Evolutionary conservation across 2,797 vertebrate genomes (phyloP), one percentile per base, ranked within the genome.

Genomic region (Sebastes taczanowskii): DNA sequence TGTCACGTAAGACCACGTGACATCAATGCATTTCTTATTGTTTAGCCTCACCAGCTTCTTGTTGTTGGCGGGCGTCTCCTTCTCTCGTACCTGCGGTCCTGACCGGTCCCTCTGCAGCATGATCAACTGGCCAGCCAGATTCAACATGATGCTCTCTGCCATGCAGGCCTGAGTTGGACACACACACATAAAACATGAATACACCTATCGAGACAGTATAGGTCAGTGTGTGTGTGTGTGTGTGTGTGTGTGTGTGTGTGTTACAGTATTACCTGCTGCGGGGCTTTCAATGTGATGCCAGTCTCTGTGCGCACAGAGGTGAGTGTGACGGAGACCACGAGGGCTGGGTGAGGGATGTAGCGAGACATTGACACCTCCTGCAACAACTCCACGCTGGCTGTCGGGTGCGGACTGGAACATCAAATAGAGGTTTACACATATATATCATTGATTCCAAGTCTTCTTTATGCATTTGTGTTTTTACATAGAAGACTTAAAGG

Each of bases 341-440:
- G 96, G 81, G 96, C 97, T 2, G 99, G 98, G 82, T 99, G 99
- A 92, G 99, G 98, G 93, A 99, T 99, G 90, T 99, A 99, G 73
- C 97, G 98, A 38, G 98, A 99, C 99, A 99, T 99, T 6, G 98
- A 98, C 38, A 99, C 97, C 86, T 99, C 99, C 91, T 99, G 99
- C 83, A 99, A 95, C 92, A 99, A 86, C 59, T 98, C 97, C 93
- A 99, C 95, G 89, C 92, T 96, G 82, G 96, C 97, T 34, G 96
- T 96, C 9, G 96, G 96, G 74, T 95, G 97, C 58, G 96, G 95
- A 89, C 99, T 99, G 92, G 46, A 87, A 81, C 10, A n/a, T 22
- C 6, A 77, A 69, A 27, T 0, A 29, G 20, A 81, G 13, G 16
- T 3, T 46, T 18, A 34, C 20, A 74, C 3, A 29, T 8, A 35